Base-by-base conservation (phyloP, 2,888 invertebrate species). In the Malthinus seriepunctatus region DNA sequence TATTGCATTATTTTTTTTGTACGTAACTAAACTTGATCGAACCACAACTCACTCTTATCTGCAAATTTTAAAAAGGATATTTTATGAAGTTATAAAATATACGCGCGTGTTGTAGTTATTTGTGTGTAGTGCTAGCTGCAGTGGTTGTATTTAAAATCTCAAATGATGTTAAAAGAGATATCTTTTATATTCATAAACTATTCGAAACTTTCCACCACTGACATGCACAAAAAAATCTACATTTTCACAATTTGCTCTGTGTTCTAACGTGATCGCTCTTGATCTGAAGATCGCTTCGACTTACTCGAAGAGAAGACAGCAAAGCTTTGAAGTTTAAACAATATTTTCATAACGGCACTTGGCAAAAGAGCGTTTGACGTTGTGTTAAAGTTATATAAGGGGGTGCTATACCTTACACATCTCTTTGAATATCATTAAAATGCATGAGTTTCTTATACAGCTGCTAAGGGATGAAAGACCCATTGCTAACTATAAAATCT, bases 241-340 rank as follows among this genome's bases (percentile, higher is more conserved):
- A 76, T 75, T 72, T 72, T 73, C 74, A 75, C 75, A 76, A 74
- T 74, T 75, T 72, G 73, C 69, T 72, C 62, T 65, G 63, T 57
- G 44, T 54, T 65, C 55, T 37, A 58, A 62, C 66, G 63, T 62
- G 65, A 60, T 60, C 66, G 63, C 66, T 70, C 72, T 71, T 70
- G 73, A 74, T 74, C 73, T 67, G 66, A 67, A 68, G 73, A 75
- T 74, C 73, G 68, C 66, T 71, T 63, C 69, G 68, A 68, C 68
- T 23, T 23, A 23, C 23, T 23, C 23, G 23, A 2, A 23, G 23
- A 5, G 23, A 23, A 23, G 23, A 67, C 67, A 65, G 68, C 69
- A 69, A 69, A 71, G 67, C 73, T 75, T 75, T 76, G 75, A 76
- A 71, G 75, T 73, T 66, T 73, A 71, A 72, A 74, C 71, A 73